Base-by-base conservation (phyloP, 2,797 vertebrate species). In the Xenops minutus region DNA sequence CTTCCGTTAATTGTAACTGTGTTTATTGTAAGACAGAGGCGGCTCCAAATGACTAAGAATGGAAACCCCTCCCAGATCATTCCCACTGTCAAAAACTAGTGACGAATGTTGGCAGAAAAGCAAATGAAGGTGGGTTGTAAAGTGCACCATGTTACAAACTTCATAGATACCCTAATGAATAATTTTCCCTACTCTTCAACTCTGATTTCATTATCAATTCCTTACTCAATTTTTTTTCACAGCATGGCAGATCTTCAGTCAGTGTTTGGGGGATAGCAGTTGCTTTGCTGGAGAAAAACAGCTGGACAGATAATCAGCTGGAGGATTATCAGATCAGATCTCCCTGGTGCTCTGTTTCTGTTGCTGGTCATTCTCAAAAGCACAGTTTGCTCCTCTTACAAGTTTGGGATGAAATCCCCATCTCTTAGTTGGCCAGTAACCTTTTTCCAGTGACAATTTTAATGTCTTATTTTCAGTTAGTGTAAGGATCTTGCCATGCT, bases 1-100 rank as follows among this genome's bases (percentile, higher is more conserved):
- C 73, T 97, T 97, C 95, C 73, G 75, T 55, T 88, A 84, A 97
- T 96, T 96, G 92, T 96, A 73, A 6, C 88, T 77, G 32, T 93
- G 95, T 94, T 96, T 95, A 66, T 89, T 77, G 13, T 41, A 6
- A 51, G 46, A 30, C 0, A 0, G 64, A 77, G 93, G 81, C 1
- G 1, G 67, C 55, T 93, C 62, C 54, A 9, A 73, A 41, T 3
- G 49, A 37, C 69, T 30, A 4, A 64, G 49, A 93, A 68, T 61
- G 67, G 81, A 90, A 88, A 69, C 88, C 82, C 91, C 93, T 93
- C 92, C 89, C 89, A 69, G 37, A 59, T 20, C 51, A 36, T 59
- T 91, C 76, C 73, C 0, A 1, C 63, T 61, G 71, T 71, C 89
- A 69, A 69, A 52, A 49, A 4, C 34, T 1, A 1, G 17, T 44